These are phyloP conservation scores for Pasiphila rectangulata DNA, from an alignment of 2,888 invertebrate genomes.

Conservation along the genomic window DNA sequence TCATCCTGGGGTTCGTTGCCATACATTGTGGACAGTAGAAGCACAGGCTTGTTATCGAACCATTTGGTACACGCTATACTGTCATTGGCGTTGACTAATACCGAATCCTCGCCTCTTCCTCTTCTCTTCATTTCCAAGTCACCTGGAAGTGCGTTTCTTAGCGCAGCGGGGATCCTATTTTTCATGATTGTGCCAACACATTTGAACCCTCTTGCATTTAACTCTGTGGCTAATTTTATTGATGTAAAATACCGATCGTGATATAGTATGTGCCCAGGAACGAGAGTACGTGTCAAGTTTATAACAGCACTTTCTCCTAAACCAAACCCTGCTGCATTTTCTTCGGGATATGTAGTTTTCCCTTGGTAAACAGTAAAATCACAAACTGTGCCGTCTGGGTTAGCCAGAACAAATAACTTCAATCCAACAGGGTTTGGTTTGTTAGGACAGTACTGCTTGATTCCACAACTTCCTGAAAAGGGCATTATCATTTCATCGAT, in stretches of 20 bases:
- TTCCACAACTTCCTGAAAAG: slow-evolving; percentile 18
- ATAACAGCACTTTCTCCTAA: slow-evolving; percentile 9
- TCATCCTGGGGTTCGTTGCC: slow-evolving; percentile 11
- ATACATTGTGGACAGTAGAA: slow-evolving; percentile 20
- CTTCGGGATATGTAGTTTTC: slow-evolving; percentile 18
- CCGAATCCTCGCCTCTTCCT: slow-evolving; percentile 4
- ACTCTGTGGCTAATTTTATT: no score
- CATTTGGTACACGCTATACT: slow-evolving; percentile 22
- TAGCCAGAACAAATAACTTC: slow-evolving; percentile 29
- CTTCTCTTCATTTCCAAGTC: slow-evolving; percentile 6
- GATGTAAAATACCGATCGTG: slow-evolving; percentile 14
- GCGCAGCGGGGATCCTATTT: no score
- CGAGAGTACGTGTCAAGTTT: slow-evolving; percentile 3
- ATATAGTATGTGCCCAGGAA: slow-evolving; percentile 10
- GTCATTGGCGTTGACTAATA: slow-evolving; percentile 1
- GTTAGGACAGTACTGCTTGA: slow-evolving; percentile 19
- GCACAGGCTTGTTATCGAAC: slow-evolving; percentile 27
- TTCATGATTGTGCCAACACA: no score
- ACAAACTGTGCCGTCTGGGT: slow-evolving; percentile 23
- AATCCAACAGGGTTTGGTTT: slow-evolving; percentile 29
- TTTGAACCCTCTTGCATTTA: no score
- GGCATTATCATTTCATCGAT: slow-evolving; percentile 28
- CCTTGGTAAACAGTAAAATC: slow-evolving; percentile 27
- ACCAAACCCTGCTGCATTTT: slow-evolving; percentile 3
- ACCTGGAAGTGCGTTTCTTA: no score